Conservation (phyloP, 2,113 vertebrate genomes). For the Nothobranchius furzeri region DNA sequence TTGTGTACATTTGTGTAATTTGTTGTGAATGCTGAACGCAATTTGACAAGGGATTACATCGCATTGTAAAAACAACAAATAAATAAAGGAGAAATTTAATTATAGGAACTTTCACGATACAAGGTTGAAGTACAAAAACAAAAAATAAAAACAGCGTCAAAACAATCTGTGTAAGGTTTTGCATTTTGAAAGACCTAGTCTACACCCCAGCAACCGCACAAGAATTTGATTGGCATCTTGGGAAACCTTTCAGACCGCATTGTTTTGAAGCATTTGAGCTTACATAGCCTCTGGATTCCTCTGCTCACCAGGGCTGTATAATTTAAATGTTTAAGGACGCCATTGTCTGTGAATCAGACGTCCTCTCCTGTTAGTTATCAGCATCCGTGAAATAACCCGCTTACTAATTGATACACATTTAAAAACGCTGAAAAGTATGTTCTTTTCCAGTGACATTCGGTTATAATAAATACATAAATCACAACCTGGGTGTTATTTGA, state of each 20-base stretch:
- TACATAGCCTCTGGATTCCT: constrained; percentile 27
- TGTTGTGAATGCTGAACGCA: not conserved
- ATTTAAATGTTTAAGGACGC: constrained; percentile 40
- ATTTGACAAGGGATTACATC: not conserved
- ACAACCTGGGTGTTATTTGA: constrained; percentile 1
- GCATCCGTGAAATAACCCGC: constrained; percentile 17
- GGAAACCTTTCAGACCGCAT: constrained; percentile 33
- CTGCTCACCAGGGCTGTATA: constrained; percentile 45
- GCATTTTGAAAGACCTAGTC: constrained; percentile 1
- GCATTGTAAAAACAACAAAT: not conserved
- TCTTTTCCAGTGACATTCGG: constrained; percentile 9
- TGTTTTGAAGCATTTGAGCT: constrained; percentile 47
- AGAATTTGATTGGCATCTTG: constrained; percentile 25
- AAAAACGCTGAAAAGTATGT: constrained; percentile 13
- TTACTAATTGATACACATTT: constrained; percentile 23
- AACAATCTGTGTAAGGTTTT: not conserved
- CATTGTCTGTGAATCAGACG: constrained; percentile 28
- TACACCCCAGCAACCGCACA: constrained; percentile 2
- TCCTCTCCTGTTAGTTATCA: constrained; percentile 15
- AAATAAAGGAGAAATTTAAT: too few relatives aligned
- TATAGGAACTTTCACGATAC: not conserved
- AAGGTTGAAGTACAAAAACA: not conserved
- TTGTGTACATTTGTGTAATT: not conserved
- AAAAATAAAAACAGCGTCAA: not conserved
- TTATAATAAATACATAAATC: constrained; percentile 14